Conservation (phyloP, 2,888 invertebrate species). For the Troilus luridus region DNA sequence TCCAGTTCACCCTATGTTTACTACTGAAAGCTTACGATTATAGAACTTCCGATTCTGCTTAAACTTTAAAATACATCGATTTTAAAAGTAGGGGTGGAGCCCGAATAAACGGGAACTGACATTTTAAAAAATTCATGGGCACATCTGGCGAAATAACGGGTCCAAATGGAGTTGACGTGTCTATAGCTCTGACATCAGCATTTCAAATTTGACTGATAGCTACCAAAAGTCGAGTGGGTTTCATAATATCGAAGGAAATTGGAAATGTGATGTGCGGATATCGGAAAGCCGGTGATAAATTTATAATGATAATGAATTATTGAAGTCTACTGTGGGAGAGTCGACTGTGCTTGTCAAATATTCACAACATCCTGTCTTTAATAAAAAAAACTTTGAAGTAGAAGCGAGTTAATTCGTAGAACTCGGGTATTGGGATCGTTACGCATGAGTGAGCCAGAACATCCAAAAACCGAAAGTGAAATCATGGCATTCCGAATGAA, state of each 20-base stretch:
- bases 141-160: constrained; percentile 12
- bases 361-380: neutral
- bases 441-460: neutral
- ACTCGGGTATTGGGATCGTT: neutral
- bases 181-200: constrained; percentile 20
- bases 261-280: neutral
- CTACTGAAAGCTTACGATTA: neutral
- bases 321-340: neutral
- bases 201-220: constrained; percentile 20
- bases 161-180: constrained; percentile 26
- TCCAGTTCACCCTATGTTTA: too few species aligned
- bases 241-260: constrained; percentile 26
- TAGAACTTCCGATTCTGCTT: neutral
- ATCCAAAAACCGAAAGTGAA: neutral
- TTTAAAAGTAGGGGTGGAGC: neutral
- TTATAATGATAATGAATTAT: constrained; percentile 11
- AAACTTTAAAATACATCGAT: neutral
- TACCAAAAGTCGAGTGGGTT: constrained; percentile 13
- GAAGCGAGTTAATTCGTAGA: neutral
- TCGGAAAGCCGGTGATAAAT: neutral
- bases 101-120: neutral
- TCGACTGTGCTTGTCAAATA: neutral
- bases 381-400: neutral
- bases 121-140: constrained; percentile 10
- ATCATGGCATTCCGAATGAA: neutral